Evolutionary conservation across 2,797 vertebrate genomes (phyloP).

Genomic region (Phalloptychus januarius): DNA sequence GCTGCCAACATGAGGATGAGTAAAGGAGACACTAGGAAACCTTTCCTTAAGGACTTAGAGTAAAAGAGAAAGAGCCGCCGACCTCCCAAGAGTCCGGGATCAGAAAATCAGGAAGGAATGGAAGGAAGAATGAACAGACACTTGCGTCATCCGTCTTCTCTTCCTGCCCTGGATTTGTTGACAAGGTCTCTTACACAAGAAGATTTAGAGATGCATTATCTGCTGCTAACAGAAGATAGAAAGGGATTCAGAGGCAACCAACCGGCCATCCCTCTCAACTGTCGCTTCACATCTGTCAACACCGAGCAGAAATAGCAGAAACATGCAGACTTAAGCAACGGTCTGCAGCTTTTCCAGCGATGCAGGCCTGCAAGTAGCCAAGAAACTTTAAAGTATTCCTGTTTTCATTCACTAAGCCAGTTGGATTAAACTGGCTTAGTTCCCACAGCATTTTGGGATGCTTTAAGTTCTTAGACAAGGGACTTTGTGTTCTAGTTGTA

Average conservation of each 20-base stretch:
- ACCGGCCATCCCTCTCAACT: conserved; percentile 44
- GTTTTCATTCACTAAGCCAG: conserved; percentile 37
- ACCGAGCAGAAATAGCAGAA: conserved; percentile 22
- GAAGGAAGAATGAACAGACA: conserved; percentile 53
- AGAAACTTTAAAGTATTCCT: conserved; percentile 26
- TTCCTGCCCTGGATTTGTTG: conserved; percentile 26
- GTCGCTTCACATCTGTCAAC: conserved; percentile 57
- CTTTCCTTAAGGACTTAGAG: conserved; percentile 65
- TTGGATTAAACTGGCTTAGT: conserved; percentile 33
- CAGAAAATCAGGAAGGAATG: conserved; percentile 50
- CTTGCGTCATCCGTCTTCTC: conserved; percentile 55
- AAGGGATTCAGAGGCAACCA: conserved; percentile 23
- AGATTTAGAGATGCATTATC: conserved; percentile 56
- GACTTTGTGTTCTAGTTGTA: background rate
- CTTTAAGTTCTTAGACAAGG: conserved; percentile 15
- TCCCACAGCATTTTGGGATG: conserved; percentile 5
- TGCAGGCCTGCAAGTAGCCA: conserved; percentile 33
- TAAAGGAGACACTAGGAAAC: conserved; percentile 48
- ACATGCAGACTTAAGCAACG: conserved; percentile 36
- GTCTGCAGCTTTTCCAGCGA: conserved; percentile 54
- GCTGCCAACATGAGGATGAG: conserved; percentile 26
- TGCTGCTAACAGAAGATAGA: conserved; percentile 37
- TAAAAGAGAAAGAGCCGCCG: conserved; percentile 39
- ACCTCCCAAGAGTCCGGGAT: conserved; percentile 40
- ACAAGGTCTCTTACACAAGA: conserved; percentile 64